Conservation (phyloP, 2,888 invertebrate genomes). For the Philopedon plagiatum region DNA sequence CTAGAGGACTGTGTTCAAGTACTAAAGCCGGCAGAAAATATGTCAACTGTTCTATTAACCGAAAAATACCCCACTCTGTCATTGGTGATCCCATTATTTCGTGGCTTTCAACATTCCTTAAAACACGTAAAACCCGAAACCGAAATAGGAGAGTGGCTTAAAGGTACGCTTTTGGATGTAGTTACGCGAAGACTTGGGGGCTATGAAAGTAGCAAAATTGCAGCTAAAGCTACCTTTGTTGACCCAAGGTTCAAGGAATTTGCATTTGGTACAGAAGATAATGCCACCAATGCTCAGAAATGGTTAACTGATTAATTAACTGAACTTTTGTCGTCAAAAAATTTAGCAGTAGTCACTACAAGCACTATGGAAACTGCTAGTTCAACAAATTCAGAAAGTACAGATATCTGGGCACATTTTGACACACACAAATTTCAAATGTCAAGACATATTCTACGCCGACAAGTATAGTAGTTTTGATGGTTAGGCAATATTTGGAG, state of each 20-base stretch:
- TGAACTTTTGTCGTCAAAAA: not conserved
- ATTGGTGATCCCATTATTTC: slow-evolving; percentile 52
- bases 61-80: slow-evolving; percentile 56
- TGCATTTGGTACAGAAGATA: slow-evolving; percentile 47
- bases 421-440: slow-evolving; percentile 43
- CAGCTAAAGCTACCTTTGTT: slow-evolving; percentile 51
- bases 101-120: slow-evolving; percentile 49
- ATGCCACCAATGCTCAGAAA: slow-evolving; percentile 46
- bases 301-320: slow-evolving; percentile 45
- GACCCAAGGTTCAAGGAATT: slow-evolving; percentile 55
- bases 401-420: slow-evolving; percentile 41
- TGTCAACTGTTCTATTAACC: slow-evolving; percentile 52
- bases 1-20: slow-evolving; percentile 50
- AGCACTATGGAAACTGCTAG: not conserved
- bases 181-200: slow-evolving; percentile 46
- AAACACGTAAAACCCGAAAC: slow-evolving; percentile 18
- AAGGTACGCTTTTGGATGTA: slow-evolving; percentile 33
- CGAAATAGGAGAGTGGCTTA: slow-evolving; percentile 32
- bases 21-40: slow-evolving; percentile 51
- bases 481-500: no score
- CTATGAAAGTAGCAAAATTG: slow-evolving; percentile 50
- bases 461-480: not conserved
- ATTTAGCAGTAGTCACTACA: not conserved
- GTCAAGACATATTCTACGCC: slow-evolving; percentile 19
- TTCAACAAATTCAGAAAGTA: slow-evolving; percentile 9